Evolutionary conservation across 1,140 invertebrate genomes (phyloP), one percentile per base, ranked within the genome.

Genomic region (Protaetia brevitarsis): DNA sequence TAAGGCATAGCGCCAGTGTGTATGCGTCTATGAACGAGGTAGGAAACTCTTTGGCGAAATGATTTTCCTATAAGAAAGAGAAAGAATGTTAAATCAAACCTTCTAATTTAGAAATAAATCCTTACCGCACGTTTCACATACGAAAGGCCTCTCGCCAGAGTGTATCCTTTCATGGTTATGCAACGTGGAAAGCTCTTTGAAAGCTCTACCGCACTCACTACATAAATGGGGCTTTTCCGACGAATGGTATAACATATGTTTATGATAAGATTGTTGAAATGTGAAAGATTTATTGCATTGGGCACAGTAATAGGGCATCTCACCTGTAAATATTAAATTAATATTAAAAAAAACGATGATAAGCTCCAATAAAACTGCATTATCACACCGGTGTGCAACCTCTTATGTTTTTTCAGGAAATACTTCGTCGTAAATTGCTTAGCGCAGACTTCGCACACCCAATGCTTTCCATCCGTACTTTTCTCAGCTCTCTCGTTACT

Each of bases 241-340:
- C 63, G 89, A 93, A 74, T 92, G 90, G 74, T 93, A 94, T 10
- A 92, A 81, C 71, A 92, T 85, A 79, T 96, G 93, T 73, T 94
- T 94, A 76, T 95, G 93, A 76, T 93, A 95, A 1, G 93, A 95
- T 71, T 95, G 93, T 79, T 94, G 92, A 77, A 94, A 94, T 21
- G 91, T 93, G 79, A 96, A 96, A 0, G 89, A 91, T 79, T 94
- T 94, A 59, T 88, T 89, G 77, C 94, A 96, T 74, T 90, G 86
- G 29, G 83, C 83, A 75, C 94, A 96, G 6, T 86, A 86, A 74
- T 94, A 94, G 0, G 92, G 93, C 83, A 91, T 93, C 81, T 94
- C 92, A 60, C 93, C 92, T 85, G 82, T 77, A 79, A 77, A 34
- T 37, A 51, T 71, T 51, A 29, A 29, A 61, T n/a, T n/a, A 21